These are phyloP conservation scores for Thamnophis sirtalis DNA, from an alignment of 2,113 vertebrate genomes.

Conservation along the genomic window DNA sequence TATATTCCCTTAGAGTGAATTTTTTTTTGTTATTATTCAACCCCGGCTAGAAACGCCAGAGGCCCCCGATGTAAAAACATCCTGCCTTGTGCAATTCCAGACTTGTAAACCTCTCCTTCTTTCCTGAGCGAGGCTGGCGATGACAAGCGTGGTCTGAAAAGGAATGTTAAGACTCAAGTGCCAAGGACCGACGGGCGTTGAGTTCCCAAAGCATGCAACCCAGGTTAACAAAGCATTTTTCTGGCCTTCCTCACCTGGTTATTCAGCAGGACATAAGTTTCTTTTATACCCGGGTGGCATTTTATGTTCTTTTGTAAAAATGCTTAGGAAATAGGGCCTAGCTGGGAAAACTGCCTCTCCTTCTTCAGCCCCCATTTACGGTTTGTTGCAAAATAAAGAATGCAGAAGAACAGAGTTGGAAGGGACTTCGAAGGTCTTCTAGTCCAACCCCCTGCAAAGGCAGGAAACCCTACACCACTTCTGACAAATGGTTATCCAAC, in stretches of 20 bases:
- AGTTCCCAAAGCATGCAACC: background rate
- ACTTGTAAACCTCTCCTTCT: background rate
- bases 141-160: background rate
- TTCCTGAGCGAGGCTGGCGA: background rate
- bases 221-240: background rate
- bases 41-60: too few relatives aligned
- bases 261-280: background rate
- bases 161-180: background rate
- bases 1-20: background rate
- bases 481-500: background rate
- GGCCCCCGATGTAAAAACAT: background rate
- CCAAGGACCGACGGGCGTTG: background rate
- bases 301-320: background rate
- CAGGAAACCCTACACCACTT: background rate
- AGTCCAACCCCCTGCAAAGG: background rate
- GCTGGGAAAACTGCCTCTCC: background rate
- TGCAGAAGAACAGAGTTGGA: background rate
- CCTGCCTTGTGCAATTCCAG: background rate
- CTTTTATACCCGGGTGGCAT: background rate
- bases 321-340: background rate
- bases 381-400: background rate
- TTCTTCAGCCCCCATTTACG: background rate
- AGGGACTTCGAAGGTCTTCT: background rate
- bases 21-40: background rate
- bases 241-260: background rate